phyloP scores from a whole-genome alignment of 1,140 invertebrate species.

The Calosoma granatense region DNA sequence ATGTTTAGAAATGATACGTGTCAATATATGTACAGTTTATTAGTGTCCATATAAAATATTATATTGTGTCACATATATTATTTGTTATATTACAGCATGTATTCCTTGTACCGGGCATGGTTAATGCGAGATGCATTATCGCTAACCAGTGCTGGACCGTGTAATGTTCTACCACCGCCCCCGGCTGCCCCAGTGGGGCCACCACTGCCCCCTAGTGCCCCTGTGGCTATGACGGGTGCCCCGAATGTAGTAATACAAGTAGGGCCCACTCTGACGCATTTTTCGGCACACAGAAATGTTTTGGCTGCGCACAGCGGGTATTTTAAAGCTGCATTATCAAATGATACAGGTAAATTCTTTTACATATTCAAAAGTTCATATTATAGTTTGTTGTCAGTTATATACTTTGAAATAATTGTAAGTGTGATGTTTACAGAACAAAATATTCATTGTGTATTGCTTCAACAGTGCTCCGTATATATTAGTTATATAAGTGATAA shows the following conservation, averaged over 20 bases:
- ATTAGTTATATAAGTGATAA: no score
- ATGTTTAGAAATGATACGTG: no score
- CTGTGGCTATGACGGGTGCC: slow-evolving; percentile 29
- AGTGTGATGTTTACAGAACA: no score
- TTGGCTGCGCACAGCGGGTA: slow-evolving; percentile 64
- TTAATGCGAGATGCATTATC: slow-evolving; percentile 22
- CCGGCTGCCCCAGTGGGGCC: slow-evolving; percentile 26
- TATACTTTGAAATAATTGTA: no score
- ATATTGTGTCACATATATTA: no score
- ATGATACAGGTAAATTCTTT: slow-evolving; percentile 24
- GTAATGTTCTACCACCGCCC: slow-evolving; percentile 13
- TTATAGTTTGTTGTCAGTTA: no score
- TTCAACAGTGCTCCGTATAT: no score
- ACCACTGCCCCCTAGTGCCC: slow-evolving; percentile 24
- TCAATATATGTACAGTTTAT: no score
- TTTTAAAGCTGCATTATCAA: slow-evolving; percentile 42
- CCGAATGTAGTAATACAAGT: slow-evolving; percentile 55
- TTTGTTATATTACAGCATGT: slow-evolving; percentile 33
- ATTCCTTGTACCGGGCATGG: slow-evolving; percentile 59
- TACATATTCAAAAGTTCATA: slow-evolving; percentile 14
- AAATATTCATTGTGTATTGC: no score
- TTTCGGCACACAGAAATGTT: slow-evolving; percentile 54
- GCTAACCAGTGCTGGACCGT: slow-evolving; percentile 21
- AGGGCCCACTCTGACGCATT: slow-evolving; percentile 50
- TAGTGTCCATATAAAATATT: no score